A percentile compares a stretch with the other conserved stretches of the same genome.
Conservation (phyloP, 2,113 vertebrate species). For the Ptilonorhynchus violaceus region DNA sequence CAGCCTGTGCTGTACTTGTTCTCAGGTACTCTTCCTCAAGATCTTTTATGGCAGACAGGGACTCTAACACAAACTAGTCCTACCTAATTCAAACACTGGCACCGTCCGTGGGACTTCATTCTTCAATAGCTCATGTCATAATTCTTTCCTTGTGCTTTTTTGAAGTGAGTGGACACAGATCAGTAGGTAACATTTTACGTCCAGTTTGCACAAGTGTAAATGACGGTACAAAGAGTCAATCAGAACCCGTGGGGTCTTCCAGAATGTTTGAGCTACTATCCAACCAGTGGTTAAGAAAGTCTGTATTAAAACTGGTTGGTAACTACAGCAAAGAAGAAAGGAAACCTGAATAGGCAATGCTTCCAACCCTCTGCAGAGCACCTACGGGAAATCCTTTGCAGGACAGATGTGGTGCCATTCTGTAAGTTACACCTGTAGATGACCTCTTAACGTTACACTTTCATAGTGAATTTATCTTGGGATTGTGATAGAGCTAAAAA, state of each 20-base stretch:
- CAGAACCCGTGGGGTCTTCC: neutral
- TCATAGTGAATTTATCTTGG: neutral
- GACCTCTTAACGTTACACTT: neutral
- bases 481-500: neutral
- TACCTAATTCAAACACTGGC: neutral
- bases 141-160: neutral
- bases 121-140: rapidly evolving
- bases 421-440: neutral
- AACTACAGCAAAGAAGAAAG: neutral
- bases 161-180: neutral
- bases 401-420: neutral
- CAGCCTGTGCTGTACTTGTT: neutral
- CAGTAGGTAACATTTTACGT: neutral
- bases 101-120: neutral
- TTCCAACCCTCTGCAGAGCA: neutral
- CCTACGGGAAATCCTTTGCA: neutral
- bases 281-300: neutral
- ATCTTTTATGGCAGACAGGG: neutral
- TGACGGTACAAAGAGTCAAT: neutral
- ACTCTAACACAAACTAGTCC: neutral
- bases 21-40: neutral
- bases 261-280: neutral
- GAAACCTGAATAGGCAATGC: neutral
- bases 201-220: neutral
- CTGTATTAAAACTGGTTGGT: neutral